Conservation (phyloP, 2,888 invertebrate genomes). For the Calameuta pallipes region DNA sequence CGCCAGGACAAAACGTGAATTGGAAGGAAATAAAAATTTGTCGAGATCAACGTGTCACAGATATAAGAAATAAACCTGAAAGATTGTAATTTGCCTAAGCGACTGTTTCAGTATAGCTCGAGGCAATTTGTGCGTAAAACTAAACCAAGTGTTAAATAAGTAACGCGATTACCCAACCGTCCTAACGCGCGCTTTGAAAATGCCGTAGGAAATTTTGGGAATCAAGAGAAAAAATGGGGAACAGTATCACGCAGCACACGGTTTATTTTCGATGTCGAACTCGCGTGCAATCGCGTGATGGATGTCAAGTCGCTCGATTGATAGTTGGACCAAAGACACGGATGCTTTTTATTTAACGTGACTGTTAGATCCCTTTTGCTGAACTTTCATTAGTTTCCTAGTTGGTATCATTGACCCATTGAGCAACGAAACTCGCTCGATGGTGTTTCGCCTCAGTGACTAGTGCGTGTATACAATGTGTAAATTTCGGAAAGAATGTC, state of each 20-base stretch:
- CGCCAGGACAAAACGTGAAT: not conserved
- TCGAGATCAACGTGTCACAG: not conserved
- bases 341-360: not conserved
- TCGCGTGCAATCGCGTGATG: not conserved
- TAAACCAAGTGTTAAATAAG: not conserved
- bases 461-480: not conserved
- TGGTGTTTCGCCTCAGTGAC: not conserved
- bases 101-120: not conserved
- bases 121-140: not conserved
- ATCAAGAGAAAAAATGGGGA: not conserved
- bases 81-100: not conserved
- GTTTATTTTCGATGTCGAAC: not conserved
- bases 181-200: conserved; percentile 23
- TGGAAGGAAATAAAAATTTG: not conserved
- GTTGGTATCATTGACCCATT: not conserved
- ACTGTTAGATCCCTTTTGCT: not conserved
- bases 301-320: not conserved
- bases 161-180: conserved; percentile 9
- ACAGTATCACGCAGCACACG: not conserved
- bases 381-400: not conserved
- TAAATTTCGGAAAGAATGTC: not conserved
- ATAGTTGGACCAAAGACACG: not conserved
- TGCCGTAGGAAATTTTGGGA: conserved; percentile 10
- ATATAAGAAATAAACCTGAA: not conserved
- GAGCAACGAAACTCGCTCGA: not conserved